Evolutionary conservation across 2,113 vertebrate species (phyloP).

Genomic region (Hiodon alosoides): DNA sequence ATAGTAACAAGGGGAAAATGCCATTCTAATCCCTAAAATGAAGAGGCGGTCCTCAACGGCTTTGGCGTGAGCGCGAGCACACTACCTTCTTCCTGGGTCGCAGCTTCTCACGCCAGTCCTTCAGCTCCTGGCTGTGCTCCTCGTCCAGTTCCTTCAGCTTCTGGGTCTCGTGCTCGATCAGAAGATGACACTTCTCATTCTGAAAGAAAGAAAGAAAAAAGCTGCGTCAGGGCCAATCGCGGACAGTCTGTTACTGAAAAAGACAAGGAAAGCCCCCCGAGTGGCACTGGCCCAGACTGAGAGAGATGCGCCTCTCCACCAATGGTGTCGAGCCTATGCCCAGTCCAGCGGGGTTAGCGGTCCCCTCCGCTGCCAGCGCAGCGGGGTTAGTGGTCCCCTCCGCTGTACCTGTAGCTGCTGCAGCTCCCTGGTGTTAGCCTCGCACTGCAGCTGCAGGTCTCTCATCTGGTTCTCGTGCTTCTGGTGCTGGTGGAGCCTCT

Average conservation of each 20-base stretch:
- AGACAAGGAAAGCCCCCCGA: too few species aligned
- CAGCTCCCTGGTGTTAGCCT: conserved; percentile 90
- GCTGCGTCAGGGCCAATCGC: too few species aligned
- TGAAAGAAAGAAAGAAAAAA: conserved; percentile 51
- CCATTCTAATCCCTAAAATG: too few species aligned
- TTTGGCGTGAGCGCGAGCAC: too few species aligned
- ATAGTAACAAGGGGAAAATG: too few species aligned
- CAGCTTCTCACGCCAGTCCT: conserved; percentile 94
- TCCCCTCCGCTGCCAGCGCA: too few species aligned
- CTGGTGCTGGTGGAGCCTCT: conserved; percentile 91
- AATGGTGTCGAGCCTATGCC: too few species aligned
- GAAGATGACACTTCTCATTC: conserved; percentile 98
- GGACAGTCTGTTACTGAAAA: too few species aligned
- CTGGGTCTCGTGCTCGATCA: conserved; percentile 96
- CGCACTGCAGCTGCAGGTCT: conserved; percentile 93
- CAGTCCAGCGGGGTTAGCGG: too few species aligned
- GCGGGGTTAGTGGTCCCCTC: background rate
- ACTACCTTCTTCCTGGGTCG: conserved; percentile 94
- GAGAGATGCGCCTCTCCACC: too few species aligned
- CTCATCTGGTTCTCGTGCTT: conserved; percentile 99
- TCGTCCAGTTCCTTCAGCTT: conserved; percentile 97
- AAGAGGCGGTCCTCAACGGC: too few species aligned
- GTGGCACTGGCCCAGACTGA: too few species aligned
- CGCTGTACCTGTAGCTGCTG: conserved; percentile 86
- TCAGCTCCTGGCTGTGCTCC: conserved; percentile 88